A percentile compares a stretch with the other conserved stretches of the same genome.
Conservation (phyloP, 30 jellyfish, hydroid and myxozoan genomes). For the Clytia hemisphaerica region DNA sequence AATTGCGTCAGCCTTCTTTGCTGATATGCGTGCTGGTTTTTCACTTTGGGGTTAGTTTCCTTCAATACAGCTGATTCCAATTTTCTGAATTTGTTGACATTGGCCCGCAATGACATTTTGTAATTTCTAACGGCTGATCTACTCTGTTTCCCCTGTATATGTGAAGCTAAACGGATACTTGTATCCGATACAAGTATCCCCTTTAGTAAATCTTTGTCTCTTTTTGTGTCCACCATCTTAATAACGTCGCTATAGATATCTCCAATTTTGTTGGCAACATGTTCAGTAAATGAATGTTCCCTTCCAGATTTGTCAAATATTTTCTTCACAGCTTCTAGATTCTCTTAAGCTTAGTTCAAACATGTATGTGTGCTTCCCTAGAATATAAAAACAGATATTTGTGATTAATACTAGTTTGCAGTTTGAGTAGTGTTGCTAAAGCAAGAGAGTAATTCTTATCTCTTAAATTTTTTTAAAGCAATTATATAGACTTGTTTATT, state of each 20-base stretch:
- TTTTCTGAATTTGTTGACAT: not conserved
- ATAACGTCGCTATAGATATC: not conserved
- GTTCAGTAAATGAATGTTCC: too few relatives aligned
- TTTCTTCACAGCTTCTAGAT: too few relatives aligned
- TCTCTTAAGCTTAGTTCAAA: too few relatives aligned
- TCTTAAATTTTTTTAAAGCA: too few relatives aligned
- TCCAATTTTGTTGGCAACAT: not conserved
- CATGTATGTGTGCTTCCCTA: too few relatives aligned
- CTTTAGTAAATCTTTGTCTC: slow-evolving; percentile 13
- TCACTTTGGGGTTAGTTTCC: not conserved
- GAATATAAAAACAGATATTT: too few relatives aligned
- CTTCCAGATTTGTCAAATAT: too few relatives aligned
- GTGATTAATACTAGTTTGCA: too few relatives aligned
- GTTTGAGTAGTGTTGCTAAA: too few relatives aligned
- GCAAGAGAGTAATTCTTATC: too few relatives aligned
- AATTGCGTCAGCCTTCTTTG: not conserved
- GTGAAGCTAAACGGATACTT: not conserved
- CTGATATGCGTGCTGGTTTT: not conserved
- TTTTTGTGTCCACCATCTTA: slow-evolving; percentile 1
- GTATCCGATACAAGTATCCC: not conserved
- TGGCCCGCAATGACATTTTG: not conserved
- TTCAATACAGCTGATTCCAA: not conserved
- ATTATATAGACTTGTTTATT: too few relatives aligned
- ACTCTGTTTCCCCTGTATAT: slow-evolving; percentile 1
- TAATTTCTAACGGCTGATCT: not conserved